Evolutionary conservation across 2,113 vertebrate genomes (phyloP), one percentile per base, ranked within the genome.

Genomic region (Rousettus leschenaultii): DNA sequence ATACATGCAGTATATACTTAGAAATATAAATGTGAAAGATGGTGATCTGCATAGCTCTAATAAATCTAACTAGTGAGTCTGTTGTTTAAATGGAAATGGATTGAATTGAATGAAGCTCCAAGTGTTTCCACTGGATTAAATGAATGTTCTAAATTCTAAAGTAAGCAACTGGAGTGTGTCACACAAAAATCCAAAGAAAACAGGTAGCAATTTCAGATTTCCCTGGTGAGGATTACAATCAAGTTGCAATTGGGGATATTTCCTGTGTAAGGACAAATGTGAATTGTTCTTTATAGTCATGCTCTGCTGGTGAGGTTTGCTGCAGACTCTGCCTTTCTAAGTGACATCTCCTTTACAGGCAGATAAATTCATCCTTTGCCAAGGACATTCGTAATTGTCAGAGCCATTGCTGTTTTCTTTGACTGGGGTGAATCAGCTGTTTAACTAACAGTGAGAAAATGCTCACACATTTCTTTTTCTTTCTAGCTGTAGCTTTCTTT

Each of bases 161-260:
- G 93, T 96, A 97, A 97, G 94, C 83, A 96, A 90, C 57, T 94
- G 48, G 95, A 98, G 84, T 97, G 94, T 98, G 93, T 96, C 95
- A 96, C 73, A 89, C 28, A 78, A 91, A 77, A 90, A 96, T 78
- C 0, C 7, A 96, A 97, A 97, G 96, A 97, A 98, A 98, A 98
- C 98, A 98, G 98, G 98, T 98, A 97, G 85, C 96, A 89, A 97
- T 96, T 97, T 98, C 95, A 98, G 93, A 98, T 98, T 98, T 98
- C 98, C 97, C 98, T 97, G 94, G 97, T 97, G 97, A 98, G 93
- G 70, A 93, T 94, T 90, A 93, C 95, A 98, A 94, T 98, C 97
- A 95, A 95, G 80, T 53, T 86, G 89, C 91, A 97, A 94, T 97
- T 98, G 86, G 85, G 95, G 97, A 89, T 97, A 95, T 91, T 97